Evolutionary conservation across 2,888 invertebrate species (phyloP).

Genomic region (Lordiphosa andalusiaca): DNA sequence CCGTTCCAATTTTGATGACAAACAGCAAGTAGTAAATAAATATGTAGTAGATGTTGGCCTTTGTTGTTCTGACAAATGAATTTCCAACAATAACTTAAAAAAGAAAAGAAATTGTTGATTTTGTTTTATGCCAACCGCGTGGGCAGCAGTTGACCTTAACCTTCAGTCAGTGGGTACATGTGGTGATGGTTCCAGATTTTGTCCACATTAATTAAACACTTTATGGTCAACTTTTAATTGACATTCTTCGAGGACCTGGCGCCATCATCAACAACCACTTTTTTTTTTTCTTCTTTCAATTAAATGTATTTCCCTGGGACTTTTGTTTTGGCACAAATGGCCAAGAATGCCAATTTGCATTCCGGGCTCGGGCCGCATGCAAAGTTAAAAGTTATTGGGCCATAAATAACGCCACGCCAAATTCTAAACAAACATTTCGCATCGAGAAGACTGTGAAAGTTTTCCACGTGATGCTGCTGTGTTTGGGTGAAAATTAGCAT

Average conservation of each 20-base stretch:
- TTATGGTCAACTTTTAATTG: slow-evolving; percentile 28
- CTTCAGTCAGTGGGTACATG: slow-evolving; percentile 23
- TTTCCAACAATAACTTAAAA: slow-evolving; percentile 25
- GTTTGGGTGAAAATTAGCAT: slow-evolving; percentile 59
- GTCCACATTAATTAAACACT: slow-evolving; percentile 58
- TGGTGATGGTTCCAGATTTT: slow-evolving; percentile 15
- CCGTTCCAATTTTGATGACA: slow-evolving; percentile 34
- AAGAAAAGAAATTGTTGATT: slow-evolving; percentile 13
- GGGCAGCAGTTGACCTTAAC: slow-evolving; percentile 40
- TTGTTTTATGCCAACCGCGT: slow-evolving; percentile 15
- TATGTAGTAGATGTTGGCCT: slow-evolving; percentile 14
- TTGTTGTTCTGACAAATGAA: slow-evolving; percentile 43
- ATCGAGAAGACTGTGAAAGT: slow-evolving; percentile 52
- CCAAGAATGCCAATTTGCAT: slow-evolving; percentile 61
- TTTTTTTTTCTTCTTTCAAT: slow-evolving; percentile 45
- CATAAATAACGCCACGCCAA: slow-evolving; percentile 69
- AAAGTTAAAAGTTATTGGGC: slow-evolving; percentile 72
- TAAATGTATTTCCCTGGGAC: slow-evolving; percentile 25
- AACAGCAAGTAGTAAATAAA: slow-evolving; percentile 14
- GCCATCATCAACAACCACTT: slow-evolving; percentile 2
- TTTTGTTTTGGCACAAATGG: slow-evolving; percentile 34
- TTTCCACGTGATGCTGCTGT: slow-evolving; percentile 34
- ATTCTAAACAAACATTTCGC: slow-evolving; percentile 71
- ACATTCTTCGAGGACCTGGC: slow-evolving; percentile 27
- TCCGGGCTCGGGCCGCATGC: slow-evolving; percentile 52